These are phyloP conservation scores for Falco peregrinus DNA, from an alignment of 2,797 vertebrate species.

Conservation along the genomic window DNA sequence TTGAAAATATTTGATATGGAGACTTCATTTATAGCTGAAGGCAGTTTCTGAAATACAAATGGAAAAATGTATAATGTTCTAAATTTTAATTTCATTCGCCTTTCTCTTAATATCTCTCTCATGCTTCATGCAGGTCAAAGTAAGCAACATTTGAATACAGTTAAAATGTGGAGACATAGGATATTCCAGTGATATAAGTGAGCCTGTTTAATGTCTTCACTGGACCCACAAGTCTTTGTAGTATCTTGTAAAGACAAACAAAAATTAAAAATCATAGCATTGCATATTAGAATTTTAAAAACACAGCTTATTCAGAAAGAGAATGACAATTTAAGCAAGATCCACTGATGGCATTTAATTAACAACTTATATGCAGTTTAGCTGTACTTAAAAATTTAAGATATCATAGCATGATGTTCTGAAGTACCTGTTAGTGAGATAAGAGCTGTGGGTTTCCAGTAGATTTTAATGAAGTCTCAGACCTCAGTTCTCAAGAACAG, in stretches of 20 bases:
- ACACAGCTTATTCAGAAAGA: not conserved
- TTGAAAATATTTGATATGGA: not conserved
- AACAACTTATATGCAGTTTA: not conserved
- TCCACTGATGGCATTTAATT: not conserved
- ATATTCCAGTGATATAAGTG: not conserved
- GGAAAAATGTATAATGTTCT: not conserved
- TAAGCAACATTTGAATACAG: not conserved
- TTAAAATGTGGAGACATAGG: not conserved
- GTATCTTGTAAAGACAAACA: not conserved
- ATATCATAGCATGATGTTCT: rapidly evolving
- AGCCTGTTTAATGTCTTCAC: not conserved
- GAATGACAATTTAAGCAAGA: not conserved
- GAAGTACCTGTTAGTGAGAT: not conserved
- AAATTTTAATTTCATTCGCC: not conserved
- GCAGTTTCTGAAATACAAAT: not conserved
- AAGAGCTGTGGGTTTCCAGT: not conserved
- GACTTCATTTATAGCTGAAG: not conserved
- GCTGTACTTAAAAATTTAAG: not conserved
- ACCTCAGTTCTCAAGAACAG: not conserved
- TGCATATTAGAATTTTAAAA: not conserved
- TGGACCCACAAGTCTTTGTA: not conserved
- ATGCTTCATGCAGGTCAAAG: not conserved
- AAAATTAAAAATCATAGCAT: not conserved
- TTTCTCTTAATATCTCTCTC: not conserved
- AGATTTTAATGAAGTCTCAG: not conserved